Conservation (phyloP, 2,113 vertebrate genomes). For the Catharus minimus region DNA sequence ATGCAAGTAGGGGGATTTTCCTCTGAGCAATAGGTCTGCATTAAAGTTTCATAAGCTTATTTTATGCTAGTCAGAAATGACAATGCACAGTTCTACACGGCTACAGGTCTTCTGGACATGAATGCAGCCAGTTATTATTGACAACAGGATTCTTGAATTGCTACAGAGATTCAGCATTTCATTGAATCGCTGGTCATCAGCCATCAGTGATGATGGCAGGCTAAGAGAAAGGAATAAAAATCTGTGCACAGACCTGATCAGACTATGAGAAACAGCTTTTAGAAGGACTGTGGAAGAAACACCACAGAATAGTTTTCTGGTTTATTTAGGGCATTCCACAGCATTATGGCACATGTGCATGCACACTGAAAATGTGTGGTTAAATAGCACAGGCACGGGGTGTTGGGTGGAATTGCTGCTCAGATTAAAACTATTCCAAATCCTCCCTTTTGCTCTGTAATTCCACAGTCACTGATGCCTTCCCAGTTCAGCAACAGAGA, state of each 20-base stretch:
- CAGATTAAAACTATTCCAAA: neutral
- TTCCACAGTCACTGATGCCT: neutral
- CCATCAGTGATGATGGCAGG: rapidly evolving
- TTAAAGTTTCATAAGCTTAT: neutral
- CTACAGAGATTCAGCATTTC: neutral
- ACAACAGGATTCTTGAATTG: neutral
- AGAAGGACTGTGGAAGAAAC: neutral
- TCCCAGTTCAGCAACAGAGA: neutral
- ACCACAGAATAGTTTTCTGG: neutral
- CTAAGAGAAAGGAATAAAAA: neutral
- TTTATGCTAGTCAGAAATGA: neutral
- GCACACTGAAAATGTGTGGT: rapidly evolving
- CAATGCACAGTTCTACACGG: neutral
- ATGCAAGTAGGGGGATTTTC: neutral
- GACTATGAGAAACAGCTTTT: neutral
- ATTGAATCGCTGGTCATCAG: neutral
- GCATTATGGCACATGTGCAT: rapidly evolving
- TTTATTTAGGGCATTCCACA: neutral
- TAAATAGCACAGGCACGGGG: neutral
- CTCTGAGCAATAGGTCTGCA: neutral
- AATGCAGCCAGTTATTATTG: neutral
- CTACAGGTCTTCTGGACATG: neutral
- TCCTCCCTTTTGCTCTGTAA: neutral
- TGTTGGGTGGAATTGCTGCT: neutral
- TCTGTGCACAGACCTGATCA: neutral